These are phyloP conservation scores for Phrynocephalus versicolor DNA, from an alignment of 2,113 vertebrate genomes.

Conservation along the genomic window DNA sequence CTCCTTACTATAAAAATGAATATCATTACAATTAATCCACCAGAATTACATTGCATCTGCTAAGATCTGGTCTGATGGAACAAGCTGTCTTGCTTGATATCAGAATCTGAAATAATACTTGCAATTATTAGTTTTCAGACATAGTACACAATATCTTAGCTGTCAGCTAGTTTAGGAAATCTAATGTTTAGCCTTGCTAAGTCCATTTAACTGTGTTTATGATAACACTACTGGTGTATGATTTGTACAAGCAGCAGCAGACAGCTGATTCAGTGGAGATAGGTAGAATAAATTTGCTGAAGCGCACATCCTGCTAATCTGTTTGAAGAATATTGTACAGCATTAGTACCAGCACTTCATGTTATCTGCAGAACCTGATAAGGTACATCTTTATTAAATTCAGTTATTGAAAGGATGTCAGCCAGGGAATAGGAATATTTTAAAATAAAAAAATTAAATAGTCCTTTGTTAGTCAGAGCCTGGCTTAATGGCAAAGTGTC, in stretches of 20 bases:
- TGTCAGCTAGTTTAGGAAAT: constrained; percentile 70
- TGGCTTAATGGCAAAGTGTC: constrained; percentile 79
- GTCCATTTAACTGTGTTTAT: constrained; percentile 83
- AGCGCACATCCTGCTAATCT: constrained; percentile 83
- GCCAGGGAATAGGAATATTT: constrained; percentile 88
- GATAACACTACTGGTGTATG: constrained; percentile 79
- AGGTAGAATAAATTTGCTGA: constrained; percentile 85
- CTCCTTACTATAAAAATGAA: constrained; percentile 39
- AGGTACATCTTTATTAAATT: constrained; percentile 99
- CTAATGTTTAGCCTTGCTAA: constrained; percentile 75
- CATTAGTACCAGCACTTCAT: constrained; percentile 91
- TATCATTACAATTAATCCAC: constrained; percentile 26
- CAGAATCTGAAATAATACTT: constrained; percentile 55
- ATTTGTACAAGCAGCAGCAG: constrained; percentile 84
- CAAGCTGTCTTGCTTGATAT: constrained; percentile 24
- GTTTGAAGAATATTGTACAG: constrained; percentile 90
- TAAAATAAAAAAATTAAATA: constrained; percentile 80
- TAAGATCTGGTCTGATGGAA: constrained; percentile 38
- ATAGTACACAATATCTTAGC: constrained; percentile 45
- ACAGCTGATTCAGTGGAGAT: constrained; percentile 88
- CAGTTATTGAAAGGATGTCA: constrained; percentile 87
- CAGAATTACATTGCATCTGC: constrained; percentile 38
- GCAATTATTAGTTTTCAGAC: constrained; percentile 66
- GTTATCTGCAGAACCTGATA: constrained; percentile 92
- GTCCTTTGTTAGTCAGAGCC: constrained; percentile 78